Conservation (phyloP, 2,888 invertebrate genomes). For the Polydesmus complanatus region DNA sequence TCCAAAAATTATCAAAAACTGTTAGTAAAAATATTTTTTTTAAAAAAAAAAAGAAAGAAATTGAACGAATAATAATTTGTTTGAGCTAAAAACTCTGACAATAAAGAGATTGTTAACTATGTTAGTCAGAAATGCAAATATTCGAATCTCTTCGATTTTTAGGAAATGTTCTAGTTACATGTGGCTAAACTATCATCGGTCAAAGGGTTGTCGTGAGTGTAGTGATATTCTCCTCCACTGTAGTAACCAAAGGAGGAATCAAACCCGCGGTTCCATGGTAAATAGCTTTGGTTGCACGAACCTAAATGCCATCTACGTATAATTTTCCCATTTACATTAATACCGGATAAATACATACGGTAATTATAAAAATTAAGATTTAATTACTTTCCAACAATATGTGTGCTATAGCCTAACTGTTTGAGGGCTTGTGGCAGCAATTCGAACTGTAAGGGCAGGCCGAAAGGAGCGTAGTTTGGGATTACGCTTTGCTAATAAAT, state of each 20-base stretch:
- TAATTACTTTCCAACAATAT: conserved; percentile 25
- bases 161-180: no score
- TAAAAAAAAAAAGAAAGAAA: no score
- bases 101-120: no score
- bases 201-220: not conserved
- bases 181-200: not conserved
- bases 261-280: conserved; percentile 9
- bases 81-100: no score
- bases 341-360: no score
- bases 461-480: conserved; percentile 27
- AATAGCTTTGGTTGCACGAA: conserved; percentile 7
- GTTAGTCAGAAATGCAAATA: no score
- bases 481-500: conserved; percentile 25
- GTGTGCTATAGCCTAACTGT: conserved; percentile 28
- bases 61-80: no score
- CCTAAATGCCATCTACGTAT: conserved; percentile 10
- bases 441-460: conserved; percentile 27
- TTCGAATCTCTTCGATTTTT: no score
- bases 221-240: conserved; percentile 8
- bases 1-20: no score
- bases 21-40: no score
- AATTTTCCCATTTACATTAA: no score
- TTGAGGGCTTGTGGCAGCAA: conserved; percentile 28
- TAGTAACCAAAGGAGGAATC: conserved; percentile 10
- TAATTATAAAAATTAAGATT: not conserved